These are phyloP conservation scores for Eulimnadia texana DNA, from an alignment of 1,140 invertebrate species.

Conservation along the genomic window DNA sequence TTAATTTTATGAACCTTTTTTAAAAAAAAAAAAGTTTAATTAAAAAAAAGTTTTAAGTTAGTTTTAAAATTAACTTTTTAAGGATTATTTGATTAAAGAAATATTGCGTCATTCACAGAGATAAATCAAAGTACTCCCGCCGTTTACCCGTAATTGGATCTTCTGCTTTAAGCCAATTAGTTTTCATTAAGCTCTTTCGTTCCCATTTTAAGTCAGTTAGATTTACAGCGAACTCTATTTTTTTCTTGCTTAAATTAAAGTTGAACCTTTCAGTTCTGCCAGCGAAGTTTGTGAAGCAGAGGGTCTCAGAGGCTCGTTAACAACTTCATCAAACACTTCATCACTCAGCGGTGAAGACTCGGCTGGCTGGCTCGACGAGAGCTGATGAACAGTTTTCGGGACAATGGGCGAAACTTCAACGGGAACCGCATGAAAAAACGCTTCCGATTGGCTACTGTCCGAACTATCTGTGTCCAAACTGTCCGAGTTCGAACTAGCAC, in stretches of 20 bases:
- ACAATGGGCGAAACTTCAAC: not conserved
- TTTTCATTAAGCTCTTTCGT: no score
- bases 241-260: not conserved
- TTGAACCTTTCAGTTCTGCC: not conserved
- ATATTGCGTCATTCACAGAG: no score
- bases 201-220: no score
- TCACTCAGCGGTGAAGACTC: not conserved
- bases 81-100: no score
- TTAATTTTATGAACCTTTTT: no score
- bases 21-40: no score
- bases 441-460: not conserved
- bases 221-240: not conserved
- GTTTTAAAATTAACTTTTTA: no score
- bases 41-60: no score
- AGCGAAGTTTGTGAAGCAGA: not conserved
- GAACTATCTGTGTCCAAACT: not conserved
- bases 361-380: not conserved
- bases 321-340: not conserved
- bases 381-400: not conserved
- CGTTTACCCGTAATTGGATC: no score
- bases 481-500: not conserved
- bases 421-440: not conserved
- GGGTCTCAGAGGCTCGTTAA: not conserved
- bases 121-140: no score
- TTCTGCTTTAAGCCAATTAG: no score